Base-by-base conservation (phyloP, 2,797 vertebrate genomes). In the Serranus cabrilla region DNA sequence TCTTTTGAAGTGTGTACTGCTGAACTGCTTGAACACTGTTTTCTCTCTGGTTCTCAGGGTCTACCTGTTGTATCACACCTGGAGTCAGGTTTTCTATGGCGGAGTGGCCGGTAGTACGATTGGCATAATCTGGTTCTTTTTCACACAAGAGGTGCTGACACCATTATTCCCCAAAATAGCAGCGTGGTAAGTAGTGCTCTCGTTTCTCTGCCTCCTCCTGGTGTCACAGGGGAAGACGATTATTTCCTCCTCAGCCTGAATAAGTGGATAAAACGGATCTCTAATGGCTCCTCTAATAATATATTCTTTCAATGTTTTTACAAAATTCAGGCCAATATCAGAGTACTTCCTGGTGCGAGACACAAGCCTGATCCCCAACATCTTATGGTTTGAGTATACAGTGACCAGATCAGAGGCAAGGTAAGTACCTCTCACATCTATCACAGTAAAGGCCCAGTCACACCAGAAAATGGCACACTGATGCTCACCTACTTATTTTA, bases 301-400 rank as follows among this genome's bases (percentile, higher is more conserved):
- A 13, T 61, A 14, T 59, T 37, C 52, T 61, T 18, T 65, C 12
- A 2, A 40, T 67, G 50, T 59, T 62, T 74, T 60, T 5, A 31
- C 40, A 34, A 49, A 64, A 76, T 49, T 17, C 73, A 99, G 98
- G 98, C 98, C 97, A 54, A 91, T 99, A 89, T 97, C 98, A 39
- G 98, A 99, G 94, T 99, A 99, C 95, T 98, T 99, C 93, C 94
- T 99, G 90, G 98, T 99, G 89, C 95, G 98, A 89, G 98, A 99
- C 89, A 99, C 98, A 27, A 99, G 98, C 91, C 96, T 99, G 91
- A 99, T 99, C 84, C 98, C 98, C 64, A 99, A 99, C 69, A 99
- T 99, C 83, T 93, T 99, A 86, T 99, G 98, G 98, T 99, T 99
- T 92, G 98, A 99, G 87, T 99, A 99, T 86, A 99, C 98, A 59